Conservation (phyloP, 2,888 invertebrate genomes). For the Phania funesta region DNA sequence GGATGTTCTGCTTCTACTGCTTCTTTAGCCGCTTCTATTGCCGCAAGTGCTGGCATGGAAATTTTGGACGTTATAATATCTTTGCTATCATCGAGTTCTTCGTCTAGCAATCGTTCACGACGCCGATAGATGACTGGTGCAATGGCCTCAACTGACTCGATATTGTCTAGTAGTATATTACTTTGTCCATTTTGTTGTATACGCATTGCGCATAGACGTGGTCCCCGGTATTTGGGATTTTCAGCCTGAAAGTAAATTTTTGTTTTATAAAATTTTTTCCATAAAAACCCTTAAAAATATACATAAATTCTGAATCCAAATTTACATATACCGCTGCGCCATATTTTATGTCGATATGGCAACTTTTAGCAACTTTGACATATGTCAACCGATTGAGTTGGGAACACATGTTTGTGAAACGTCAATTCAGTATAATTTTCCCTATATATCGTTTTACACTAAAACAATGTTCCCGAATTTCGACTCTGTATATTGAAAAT, state of each 20-base stretch:
- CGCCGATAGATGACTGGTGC: conserved; percentile 88
- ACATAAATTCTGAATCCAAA: no score
- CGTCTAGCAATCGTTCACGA: conserved; percentile 81
- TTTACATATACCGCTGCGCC: no score
- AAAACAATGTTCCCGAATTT: no score
- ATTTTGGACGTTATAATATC: conserved; percentile 79
- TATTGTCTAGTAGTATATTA: conserved; percentile 90
- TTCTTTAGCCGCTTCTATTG: conserved; percentile 39
- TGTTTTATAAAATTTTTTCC: background rate
- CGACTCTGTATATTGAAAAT: no score
- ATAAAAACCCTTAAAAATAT: no score
- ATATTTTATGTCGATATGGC: no score
- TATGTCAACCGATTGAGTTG: no score
- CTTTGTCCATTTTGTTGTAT: conserved; percentile 90
- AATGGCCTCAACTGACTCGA: conserved; percentile 83
- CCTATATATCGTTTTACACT: no score
- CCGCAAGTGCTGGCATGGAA: conserved; percentile 62
- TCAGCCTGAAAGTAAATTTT: conserved; percentile 75
- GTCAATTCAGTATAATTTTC: no score
- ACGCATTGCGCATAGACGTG: conserved; percentile 88
- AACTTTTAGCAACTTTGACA: no score
- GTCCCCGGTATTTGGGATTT: conserved; percentile 82
- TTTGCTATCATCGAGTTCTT: conserved; percentile 79
- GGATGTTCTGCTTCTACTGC: conserved; percentile 32
- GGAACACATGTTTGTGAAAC: no score